Conservation (phyloP, 2,797 vertebrate species). For the Acrossocheilus fasciatus region DNA sequence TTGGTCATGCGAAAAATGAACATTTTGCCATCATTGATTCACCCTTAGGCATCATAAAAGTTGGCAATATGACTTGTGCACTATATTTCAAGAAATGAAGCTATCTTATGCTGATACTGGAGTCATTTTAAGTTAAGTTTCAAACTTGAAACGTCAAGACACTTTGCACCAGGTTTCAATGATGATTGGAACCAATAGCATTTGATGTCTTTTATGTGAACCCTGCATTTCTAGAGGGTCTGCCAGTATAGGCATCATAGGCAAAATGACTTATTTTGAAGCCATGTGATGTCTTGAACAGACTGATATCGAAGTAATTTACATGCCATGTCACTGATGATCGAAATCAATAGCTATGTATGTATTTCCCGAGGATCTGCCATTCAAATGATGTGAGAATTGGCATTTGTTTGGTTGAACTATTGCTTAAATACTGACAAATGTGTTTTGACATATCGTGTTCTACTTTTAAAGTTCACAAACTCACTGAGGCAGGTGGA, state of each 20-base stretch:
- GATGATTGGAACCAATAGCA: background rate
- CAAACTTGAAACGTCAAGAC: background rate
- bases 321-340: background rate
- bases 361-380: background rate
- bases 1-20: background rate
- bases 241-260: background rate
- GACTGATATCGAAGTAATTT: background rate
- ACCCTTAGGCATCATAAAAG: background rate
- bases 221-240: background rate
- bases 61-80: background rate
- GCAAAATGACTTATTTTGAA: background rate
- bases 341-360: background rate
- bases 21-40: background rate
- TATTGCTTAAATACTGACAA: background rate
- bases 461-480: constrained; percentile 13
- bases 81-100: background rate
- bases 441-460: background rate
- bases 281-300: background rate
- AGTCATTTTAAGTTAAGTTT: background rate
- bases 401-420: background rate
- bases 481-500: background rate
- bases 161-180: background rate
- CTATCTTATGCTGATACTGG: background rate
- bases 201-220: background rate
- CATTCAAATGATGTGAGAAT: background rate